Base-by-base conservation (phyloP, 2,113 vertebrate species). In the Dissostichus mawsoni region DNA sequence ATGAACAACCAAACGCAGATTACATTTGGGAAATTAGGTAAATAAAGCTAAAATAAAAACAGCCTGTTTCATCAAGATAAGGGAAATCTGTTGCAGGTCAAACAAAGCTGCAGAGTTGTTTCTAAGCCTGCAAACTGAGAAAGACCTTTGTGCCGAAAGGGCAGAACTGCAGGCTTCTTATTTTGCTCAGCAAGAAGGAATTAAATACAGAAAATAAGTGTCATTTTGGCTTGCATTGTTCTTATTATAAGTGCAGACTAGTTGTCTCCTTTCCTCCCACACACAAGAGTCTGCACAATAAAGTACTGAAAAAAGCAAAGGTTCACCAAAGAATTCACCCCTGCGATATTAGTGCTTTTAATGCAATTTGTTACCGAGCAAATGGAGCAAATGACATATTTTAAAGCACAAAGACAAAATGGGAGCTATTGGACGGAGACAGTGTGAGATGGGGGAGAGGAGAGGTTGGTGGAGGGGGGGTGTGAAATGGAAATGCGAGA, bases 401-500 rank as follows among this genome's bases (percentile, higher is more conserved):
- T 79, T 74, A 58, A 75, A 50, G 51, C 77, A 18, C 56, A 67
- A 29, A 81, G n/a, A 78, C 78, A 84, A 89, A 90, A 78, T 83
- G 84, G 79, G 86, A 87, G 81, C 76, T 76, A 47, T 50, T 86
- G 83, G 85, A 66, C 36, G 11, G 78, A 76, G 64, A 59, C 65
- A 25, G 65, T 68, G 59, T 69, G 76, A 78, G 76, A 77, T 51
- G 48, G 76, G 79, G 76, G 48, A 50, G 53, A 33, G 18, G 16
- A 16, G 56, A 52, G 50, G 56, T n/a, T n/a, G 53, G 4, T 14
- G 14, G 64, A 57, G 57, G 44, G 17, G 65, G 41, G 58, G 69
- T 47, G 71, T 64, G 66, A 85, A 68, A 89, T 78, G 80, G 83
- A 80, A 68, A 80, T 47, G 56, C 16, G n/a, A 71, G 65, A 74